Evolutionary conservation across 2,888 invertebrate species (phyloP), one percentile per base, ranked within the genome.

Genomic region (Sphaeridia pumilis): DNA sequence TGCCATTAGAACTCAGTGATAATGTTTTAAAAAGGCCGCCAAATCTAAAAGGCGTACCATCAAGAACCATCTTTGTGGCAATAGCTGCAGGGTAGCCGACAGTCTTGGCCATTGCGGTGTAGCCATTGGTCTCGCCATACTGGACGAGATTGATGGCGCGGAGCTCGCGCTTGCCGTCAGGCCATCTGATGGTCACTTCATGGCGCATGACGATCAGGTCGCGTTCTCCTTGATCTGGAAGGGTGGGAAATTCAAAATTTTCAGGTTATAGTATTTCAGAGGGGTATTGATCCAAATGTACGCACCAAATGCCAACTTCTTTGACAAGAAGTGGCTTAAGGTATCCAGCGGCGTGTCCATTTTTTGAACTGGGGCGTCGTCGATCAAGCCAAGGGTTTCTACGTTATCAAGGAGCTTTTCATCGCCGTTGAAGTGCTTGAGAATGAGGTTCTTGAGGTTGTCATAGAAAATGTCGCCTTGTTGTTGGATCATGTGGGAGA

Each of bases 31-130:
- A n/a, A n/a, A n/a, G n/a, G n/a, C n/a, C n/a, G n/a, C n/a, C n/a
- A n/a, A n/a, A n/a, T n/a, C n/a, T n/a, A n/a, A n/a, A n/a, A n/a
- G 38, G 20, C 38, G n/a, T 72, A 87, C 94, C 95, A 71, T 94
- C 92, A 14, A 98, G 75, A 57, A 98, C 80, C 98, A 98, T 99
- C 73, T 93, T 93, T 1, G 92, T 83, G 1, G 95, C 93, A 65
- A 98, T 97, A 21, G 90, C 98, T 4, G 93, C 84, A 0, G 84
- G 97, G 73, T 82, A 89, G 22, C 92, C 92, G 7, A 93, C 92
- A 7, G 88, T 87, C 67, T 85, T 81, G 0, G 90, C 86, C 98
- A 98, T 99, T 25, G 98, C 98, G 0, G 95, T 93, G 71, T 89
- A 88, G 1, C 86, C 84, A 25, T 59, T 59, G 20, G 75, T 71